Percentiles rank a stretch among this genome's conserved stretches.
Conservation (phyloP, 2,888 invertebrate genomes). For the Therioaphis trifolii region DNA sequence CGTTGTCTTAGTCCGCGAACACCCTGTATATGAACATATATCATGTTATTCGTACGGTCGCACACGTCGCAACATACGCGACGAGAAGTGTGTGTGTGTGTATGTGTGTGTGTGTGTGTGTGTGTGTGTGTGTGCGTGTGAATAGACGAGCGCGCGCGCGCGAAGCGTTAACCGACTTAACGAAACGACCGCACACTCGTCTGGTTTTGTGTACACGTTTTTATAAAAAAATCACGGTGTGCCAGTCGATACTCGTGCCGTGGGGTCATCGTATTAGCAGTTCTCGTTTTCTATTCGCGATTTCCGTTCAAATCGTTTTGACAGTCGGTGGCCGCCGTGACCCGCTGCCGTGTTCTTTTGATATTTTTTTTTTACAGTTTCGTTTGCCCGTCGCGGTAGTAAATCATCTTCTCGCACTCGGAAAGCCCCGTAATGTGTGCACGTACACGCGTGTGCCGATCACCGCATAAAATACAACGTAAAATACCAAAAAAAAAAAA, state of each 20-base stretch:
- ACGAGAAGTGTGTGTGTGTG: too few species aligned
- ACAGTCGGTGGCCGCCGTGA: neutral
- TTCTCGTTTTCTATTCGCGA: constrained; percentile 29
- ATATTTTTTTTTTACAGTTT: neutral
- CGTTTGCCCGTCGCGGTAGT: neutral
- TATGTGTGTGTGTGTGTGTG: too few species aligned
- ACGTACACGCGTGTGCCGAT: too few species aligned
- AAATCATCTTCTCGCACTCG: neutral
- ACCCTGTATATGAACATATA: too few species aligned
- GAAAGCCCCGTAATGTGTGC: too few species aligned
- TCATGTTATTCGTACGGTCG: too few species aligned
- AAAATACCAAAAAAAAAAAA: too few species aligned
- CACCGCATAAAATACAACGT: too few species aligned
- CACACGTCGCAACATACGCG: too few species aligned
- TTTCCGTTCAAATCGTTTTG: constrained; percentile 20
- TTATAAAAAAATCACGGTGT: constrained; percentile 13
- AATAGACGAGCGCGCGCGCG: neutral
- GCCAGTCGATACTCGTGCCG: neutral
- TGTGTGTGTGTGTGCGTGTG: too few species aligned
- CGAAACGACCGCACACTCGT: neutral
- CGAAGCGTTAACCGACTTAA: constrained; percentile 3
- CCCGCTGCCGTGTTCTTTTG: neutral
- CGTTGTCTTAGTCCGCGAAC: too few species aligned
- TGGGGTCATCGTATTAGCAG: neutral
- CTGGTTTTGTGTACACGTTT: constrained; percentile 18